Conservation (phyloP, 2,113 vertebrate genomes). For the Cyprinodon brontotheroides region DNA sequence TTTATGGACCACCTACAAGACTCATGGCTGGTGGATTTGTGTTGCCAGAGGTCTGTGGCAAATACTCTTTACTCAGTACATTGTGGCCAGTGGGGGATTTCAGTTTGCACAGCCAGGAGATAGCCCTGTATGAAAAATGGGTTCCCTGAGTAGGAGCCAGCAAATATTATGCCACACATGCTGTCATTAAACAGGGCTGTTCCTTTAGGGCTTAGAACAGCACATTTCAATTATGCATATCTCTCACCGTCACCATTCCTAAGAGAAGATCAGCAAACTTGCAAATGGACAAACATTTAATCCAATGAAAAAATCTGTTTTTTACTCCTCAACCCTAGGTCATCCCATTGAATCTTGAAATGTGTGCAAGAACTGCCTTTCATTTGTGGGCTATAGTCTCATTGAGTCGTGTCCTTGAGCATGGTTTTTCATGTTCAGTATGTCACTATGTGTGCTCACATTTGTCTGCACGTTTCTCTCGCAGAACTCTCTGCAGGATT, state of each 20-base stretch:
- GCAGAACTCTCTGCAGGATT: conserved; percentile 61
- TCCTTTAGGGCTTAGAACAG: conserved; percentile 36
- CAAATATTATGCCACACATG: conserved; percentile 52
- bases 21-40: conserved; percentile 17
- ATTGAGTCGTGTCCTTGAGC: conserved; percentile 2
- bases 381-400: not conserved
- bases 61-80: conserved; percentile 42
- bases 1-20: conserved; percentile 14
- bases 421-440: conserved; percentile 29
- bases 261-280: conserved; percentile 40
- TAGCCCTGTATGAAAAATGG: conserved; percentile 50
- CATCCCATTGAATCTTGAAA: not conserved
- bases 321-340: conserved; percentile 34
- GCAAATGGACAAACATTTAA: conserved; percentile 54
- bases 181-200: conserved; percentile 47
- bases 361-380: not conserved
- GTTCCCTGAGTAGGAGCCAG: conserved; percentile 45
- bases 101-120: conserved; percentile 37
- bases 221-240: conserved; percentile 61
- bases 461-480: conserved; percentile 32
- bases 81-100: conserved; percentile 21
- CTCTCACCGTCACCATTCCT: conserved; percentile 34
- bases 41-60: conserved; percentile 38
- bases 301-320: conserved; percentile 35
- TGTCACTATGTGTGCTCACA: conserved; percentile 11